Evolutionary conservation across 2,888 invertebrate genomes (phyloP).

Genomic region (Oxystoma pomonae): DNA sequence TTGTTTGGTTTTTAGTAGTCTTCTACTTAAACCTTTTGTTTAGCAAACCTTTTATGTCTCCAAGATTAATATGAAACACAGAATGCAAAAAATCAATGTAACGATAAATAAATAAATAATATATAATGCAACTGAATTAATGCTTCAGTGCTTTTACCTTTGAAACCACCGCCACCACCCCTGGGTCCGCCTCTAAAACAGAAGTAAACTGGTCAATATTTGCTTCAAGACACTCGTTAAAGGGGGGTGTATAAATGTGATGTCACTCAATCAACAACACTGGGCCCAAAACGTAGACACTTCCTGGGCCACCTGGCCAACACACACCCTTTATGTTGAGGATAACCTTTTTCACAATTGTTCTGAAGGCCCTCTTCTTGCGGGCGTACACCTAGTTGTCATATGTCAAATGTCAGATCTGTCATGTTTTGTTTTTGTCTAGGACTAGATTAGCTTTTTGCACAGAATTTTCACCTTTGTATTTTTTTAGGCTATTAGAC

Average conservation of each 20-base stretch:
- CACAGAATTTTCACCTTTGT: too few relatives aligned
- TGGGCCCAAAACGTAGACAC: conserved; percentile 8
- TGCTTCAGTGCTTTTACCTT: conserved; percentile 86
- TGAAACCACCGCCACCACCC: conserved; percentile 96
- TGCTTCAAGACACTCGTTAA: conserved; percentile 35
- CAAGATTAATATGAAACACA: too few relatives aligned
- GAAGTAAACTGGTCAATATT: conserved; percentile 66
- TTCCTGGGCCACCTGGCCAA: conserved; percentile 7
- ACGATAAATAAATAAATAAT: background rate
- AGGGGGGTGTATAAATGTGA: conserved; percentile 55
- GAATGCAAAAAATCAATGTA: background rate
- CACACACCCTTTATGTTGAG: conserved; percentile 8
- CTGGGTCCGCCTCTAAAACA: conserved; percentile 92
- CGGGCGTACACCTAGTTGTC: conserved; percentile 6
- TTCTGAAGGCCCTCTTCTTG: conserved; percentile 15
- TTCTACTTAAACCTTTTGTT: background rate
- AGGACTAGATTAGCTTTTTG: too few relatives aligned
- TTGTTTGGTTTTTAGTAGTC: background rate
- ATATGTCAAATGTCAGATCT: too few relatives aligned
- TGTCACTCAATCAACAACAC: conserved; percentile 28
- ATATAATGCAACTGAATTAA: conserved; percentile 60
- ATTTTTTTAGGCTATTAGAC: too few relatives aligned
- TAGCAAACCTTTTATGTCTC: too few relatives aligned
- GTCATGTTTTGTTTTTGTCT: too few relatives aligned
- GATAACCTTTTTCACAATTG: conserved; percentile 12